A percentile compares a stretch with the other conserved stretches of the same genome.
Conservation (phyloP, 2,797 vertebrate genomes). For the Momotus momota region DNA sequence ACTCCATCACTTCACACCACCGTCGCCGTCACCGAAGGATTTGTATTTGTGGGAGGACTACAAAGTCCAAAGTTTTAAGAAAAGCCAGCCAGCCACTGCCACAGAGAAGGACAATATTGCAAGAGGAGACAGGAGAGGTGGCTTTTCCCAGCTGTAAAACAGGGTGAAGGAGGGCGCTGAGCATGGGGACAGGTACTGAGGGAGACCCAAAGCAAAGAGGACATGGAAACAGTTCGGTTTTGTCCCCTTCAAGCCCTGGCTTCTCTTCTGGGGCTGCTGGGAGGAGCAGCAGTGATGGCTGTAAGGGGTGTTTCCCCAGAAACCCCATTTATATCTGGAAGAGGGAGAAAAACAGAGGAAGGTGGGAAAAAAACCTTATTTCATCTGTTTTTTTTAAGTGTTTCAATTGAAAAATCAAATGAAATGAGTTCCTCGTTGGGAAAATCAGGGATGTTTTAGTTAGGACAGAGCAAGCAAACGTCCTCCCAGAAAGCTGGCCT, state of each 20-base stretch:
- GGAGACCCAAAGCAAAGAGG: background rate
- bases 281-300: background rate
- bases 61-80: background rate
- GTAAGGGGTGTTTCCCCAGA: background rate
- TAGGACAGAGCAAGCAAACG: background rate
- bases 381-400: background rate
- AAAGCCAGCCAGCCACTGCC: background rate
- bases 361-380: fast-evolving
- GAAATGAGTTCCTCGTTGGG: background rate
- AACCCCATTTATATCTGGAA: fast-evolving
- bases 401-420: background rate
- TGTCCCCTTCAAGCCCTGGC: background rate
- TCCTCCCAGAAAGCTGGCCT: background rate
- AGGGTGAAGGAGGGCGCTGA: background rate
- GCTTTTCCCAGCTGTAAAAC: background rate
- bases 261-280: background rate
- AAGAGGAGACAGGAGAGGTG: background rate
- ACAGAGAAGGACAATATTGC: background rate
- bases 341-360: background rate
- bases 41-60: background rate
- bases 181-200: background rate
- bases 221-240: background rate
- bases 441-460: background rate
- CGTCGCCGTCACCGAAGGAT: background rate
- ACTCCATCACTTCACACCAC: background rate